Evolutionary conservation across 2,888 invertebrate species (phyloP), one percentile per base, ranked within the genome.

Genomic region (Hirtodrosophila duncani): DNA sequence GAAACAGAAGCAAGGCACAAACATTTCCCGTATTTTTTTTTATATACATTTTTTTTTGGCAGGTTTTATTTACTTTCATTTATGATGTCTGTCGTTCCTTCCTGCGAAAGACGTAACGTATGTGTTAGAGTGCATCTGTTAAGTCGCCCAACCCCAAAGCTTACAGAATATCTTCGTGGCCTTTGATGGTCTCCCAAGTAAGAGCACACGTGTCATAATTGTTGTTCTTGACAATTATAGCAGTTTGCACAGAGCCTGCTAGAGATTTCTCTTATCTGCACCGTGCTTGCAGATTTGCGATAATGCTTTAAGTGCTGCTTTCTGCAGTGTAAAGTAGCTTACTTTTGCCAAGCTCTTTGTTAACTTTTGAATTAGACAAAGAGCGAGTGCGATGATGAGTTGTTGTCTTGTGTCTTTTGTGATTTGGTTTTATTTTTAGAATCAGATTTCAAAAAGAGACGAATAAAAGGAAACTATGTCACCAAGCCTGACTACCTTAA

Each of bases 301-400:
- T 67, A 75, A 53, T 53, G 48, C 44, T 18, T 45, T 46, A 56
- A 74, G 79, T 64, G 70, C 52, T 44, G 42, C 29, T 39, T 67
- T 55, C 52, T 55, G 69, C 62, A 67, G 49, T 53, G 50, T 56
- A 70, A 70, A 70, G 79, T 45, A 63, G 71, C 75, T 70, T 69
- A 69, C 45, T 48, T 52, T 31, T 42, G 26, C 37, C 10, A 36
- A 39, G 26, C 36, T 58, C 45, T 34, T 31, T 27, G 33, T 24
- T 21, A 29, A 13, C 18, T 29, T 37, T 43, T 49, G 21, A 23
- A 21, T 36, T 34, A 9, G 11, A 8, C 5, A n/a, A 24, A 14
- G 7, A 50, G 41, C 7, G 10, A n/a, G 16, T 9, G 11, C 42
- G 42, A 16, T 52, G 6, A 24, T 18, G 17, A 46, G 17, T n/a